A percentile compares a stretch with the other conserved stretches of the same genome.
phyloP scores from a whole-genome alignment of 2,113 vertebrate genomes.

The Notiomystis cincta region DNA sequence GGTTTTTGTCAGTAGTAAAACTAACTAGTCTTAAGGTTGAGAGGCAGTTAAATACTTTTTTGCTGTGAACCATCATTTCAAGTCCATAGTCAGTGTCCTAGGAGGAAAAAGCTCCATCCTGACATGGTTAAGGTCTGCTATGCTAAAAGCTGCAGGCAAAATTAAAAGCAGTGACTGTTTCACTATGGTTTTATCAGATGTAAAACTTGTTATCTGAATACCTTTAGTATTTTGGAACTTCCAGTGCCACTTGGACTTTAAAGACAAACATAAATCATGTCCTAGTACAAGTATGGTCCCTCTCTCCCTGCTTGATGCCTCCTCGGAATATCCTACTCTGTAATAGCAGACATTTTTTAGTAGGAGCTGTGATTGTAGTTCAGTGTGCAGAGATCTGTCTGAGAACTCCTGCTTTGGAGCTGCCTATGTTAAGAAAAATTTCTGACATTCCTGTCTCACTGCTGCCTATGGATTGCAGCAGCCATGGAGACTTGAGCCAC shows the following conservation, averaged over 20 bases:
- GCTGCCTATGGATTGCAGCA: not conserved
- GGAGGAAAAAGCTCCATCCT: not conserved
- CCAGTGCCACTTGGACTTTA: not conserved
- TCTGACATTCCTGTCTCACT: not conserved
- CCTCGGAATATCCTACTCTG: not conserved
- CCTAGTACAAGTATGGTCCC: not conserved
- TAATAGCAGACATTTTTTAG: not conserved
- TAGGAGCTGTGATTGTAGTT: not conserved
- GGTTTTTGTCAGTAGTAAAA: not conserved
- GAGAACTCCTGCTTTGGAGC: not conserved
- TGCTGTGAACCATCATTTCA: not conserved
- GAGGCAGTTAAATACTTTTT: not conserved
- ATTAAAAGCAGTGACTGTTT: not conserved
- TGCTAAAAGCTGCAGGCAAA: not conserved
- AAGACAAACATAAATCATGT: not conserved
- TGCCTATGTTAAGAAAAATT: not conserved
- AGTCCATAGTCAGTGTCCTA: not conserved
- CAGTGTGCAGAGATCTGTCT: not conserved
- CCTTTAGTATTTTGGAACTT: not conserved
- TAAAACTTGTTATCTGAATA: not conserved
- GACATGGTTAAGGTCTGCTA: not conserved
- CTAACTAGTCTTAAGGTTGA: not conserved
- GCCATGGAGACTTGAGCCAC: not conserved
- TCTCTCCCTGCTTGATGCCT: not conserved
- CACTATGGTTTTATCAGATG: rapidly evolving